Conservation (phyloP, 2,888 invertebrate species). For the Cactoblastis cactorum region DNA sequence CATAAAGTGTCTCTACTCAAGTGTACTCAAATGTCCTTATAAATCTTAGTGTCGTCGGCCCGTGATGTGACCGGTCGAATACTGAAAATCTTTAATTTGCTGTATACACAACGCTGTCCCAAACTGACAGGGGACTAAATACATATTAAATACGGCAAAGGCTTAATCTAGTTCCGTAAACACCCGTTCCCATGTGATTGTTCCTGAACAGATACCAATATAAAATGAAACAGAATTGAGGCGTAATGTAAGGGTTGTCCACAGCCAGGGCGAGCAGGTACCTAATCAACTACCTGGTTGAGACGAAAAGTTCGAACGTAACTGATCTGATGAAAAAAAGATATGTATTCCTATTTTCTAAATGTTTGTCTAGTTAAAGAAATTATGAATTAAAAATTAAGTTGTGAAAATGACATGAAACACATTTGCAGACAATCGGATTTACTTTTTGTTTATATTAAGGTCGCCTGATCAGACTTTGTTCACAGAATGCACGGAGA, state of each 20-base stretch:
- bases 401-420: too few species aligned
- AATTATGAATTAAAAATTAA: too few species aligned
- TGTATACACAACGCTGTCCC: conserved; percentile 20
- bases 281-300: conserved; percentile 25
- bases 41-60: background rate
- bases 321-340: conserved; percentile 33
- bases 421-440: conserved; percentile 27
- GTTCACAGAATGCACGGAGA: conserved; percentile 56
- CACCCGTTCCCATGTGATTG: conserved; percentile 65
- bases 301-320: conserved; percentile 40
- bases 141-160: conserved; percentile 21
- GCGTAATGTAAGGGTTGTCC: conserved; percentile 51
- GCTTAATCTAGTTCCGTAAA: conserved; percentile 16
- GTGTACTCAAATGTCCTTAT: background rate
- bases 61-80: conserved; percentile 17
- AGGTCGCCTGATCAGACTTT: conserved; percentile 59
- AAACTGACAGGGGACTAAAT: conserved; percentile 21
- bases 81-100: conserved; percentile 20
- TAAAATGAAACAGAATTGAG: conserved; percentile 48
- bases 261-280: conserved; percentile 55
- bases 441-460: conserved; percentile 46
- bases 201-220: conserved; percentile 55
- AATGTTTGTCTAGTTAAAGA: too few species aligned
- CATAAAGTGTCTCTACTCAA: conserved; percentile 16
- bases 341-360: too few species aligned